Conservation (phyloP, 2,888 invertebrate species). For the Nysson spinosus region DNA sequence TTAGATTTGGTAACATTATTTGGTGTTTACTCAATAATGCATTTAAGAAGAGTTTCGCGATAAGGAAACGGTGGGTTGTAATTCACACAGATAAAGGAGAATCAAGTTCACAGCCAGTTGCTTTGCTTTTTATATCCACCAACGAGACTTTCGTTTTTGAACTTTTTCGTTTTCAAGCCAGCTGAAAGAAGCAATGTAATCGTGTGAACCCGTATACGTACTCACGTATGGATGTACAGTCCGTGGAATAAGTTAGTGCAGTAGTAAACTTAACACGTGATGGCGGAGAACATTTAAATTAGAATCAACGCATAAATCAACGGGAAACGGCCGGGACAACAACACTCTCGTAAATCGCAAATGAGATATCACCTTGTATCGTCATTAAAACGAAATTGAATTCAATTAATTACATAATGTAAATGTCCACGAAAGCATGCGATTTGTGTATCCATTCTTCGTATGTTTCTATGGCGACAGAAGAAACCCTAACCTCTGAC, state of each 20-base stretch:
- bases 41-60: conserved; percentile 34
- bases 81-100: conserved; percentile 49
- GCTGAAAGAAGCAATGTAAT: conserved; percentile 50
- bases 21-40: conserved; percentile 45
- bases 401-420: conserved; percentile 1
- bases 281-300: conserved; percentile 10
- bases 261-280: too few relatives aligned
- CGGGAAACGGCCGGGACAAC: neutral
- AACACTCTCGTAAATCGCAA: neutral
- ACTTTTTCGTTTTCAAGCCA: conserved; percentile 34
- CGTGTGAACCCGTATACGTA: conserved; percentile 26
- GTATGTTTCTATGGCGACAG: too few relatives aligned
- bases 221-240: conserved; percentile 29
- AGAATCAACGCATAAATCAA: neutral
- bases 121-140: conserved; percentile 24
- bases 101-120: conserved; percentile 44
- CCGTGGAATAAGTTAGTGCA: conserved; percentile 21
- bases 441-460: neutral
- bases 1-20: conserved; percentile 39
- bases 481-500: too few relatives aligned
- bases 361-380: neutral
- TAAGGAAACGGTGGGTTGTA: conserved; percentile 34
- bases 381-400: neutral
- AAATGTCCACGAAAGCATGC: neutral
- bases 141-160: conserved; percentile 34